Conservation (phyloP, 1,140 invertebrate genomes). For the Magallana gigas region DNA sequence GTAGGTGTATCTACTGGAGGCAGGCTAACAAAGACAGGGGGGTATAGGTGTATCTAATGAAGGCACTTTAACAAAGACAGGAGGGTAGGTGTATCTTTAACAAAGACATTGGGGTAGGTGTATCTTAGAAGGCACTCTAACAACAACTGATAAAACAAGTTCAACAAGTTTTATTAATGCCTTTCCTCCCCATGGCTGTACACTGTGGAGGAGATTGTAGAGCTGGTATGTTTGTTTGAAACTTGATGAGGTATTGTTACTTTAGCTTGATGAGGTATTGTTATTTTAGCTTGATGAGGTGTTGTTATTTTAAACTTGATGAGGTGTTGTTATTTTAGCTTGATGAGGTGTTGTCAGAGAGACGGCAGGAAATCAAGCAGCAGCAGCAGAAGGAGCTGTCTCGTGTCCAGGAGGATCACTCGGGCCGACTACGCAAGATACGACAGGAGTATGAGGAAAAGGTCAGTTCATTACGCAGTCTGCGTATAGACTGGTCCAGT, state of each 20-base stretch:
- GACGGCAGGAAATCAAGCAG: constrained; percentile 69
- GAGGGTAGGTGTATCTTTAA: constrained; percentile 64
- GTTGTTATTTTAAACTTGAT: too few species aligned
- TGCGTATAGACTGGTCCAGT: neutral
- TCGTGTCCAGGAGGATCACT: constrained; percentile 68
- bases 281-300: neutral
- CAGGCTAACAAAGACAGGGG: constrained; percentile 68
- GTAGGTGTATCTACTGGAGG: constrained; percentile 63
- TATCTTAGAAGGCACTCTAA: too few species aligned
- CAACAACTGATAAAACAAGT: too few species aligned
- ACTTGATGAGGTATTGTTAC: too few species aligned
- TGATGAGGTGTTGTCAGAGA: constrained; percentile 74
- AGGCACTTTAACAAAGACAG: too few species aligned
- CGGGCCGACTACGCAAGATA: constrained; percentile 66
- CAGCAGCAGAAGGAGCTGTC: constrained; percentile 72
- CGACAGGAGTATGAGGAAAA: constrained; percentile 72
- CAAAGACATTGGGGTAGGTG: constrained; percentile 72
- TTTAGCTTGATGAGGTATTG: too few species aligned
- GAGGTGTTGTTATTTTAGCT: constrained; percentile 60
- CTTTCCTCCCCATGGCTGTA: too few species aligned
- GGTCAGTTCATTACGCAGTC: constrained; percentile 53
- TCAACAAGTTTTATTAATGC: too few species aligned
- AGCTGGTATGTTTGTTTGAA: too few species aligned
- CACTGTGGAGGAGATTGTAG: too few species aligned
- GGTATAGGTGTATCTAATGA: constrained; percentile 59